Evolutionary conservation across 2,888 invertebrate species (phyloP).

Genomic region (Teleiodes luculella): DNA sequence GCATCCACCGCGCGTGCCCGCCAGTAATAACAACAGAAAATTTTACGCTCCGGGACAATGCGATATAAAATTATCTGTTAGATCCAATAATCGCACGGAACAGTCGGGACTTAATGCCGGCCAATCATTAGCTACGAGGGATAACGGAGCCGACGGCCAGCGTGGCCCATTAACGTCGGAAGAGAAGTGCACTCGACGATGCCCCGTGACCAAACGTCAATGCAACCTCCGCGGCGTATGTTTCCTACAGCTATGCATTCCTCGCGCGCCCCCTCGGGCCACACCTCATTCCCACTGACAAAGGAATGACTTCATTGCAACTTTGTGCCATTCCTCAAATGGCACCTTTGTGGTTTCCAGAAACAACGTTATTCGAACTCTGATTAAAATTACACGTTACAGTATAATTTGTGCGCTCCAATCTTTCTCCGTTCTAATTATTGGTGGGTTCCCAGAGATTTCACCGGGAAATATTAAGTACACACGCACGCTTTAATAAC

Average conservation of each 20-base stretch:
- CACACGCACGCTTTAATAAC: conserved; percentile 53
- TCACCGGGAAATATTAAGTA: conserved; percentile 52
- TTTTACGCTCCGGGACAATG: conserved; percentile 78
- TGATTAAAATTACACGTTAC: conserved; percentile 23
- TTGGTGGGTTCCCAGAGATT: conserved; percentile 50
- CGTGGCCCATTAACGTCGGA: conserved; percentile 53
- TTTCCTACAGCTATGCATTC: conserved; percentile 40
- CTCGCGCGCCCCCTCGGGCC: conserved; percentile 58
- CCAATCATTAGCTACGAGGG: conserved; percentile 79
- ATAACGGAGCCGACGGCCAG: conserved; percentile 74
- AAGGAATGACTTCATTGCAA: conserved; percentile 73
- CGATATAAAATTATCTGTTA: conserved; percentile 79
- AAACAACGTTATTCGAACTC: conserved; percentile 27
- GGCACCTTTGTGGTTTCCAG: conserved; percentile 48
- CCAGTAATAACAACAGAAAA: conserved; percentile 75
- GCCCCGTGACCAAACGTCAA: conserved; percentile 77
- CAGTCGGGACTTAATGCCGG: conserved; percentile 75
- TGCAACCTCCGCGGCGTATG: conserved; percentile 52
- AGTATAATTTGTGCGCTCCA: conserved; percentile 33
- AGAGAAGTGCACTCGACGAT: conserved; percentile 50
- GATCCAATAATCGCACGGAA: conserved; percentile 78
- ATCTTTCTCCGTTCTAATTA: conserved; percentile 55
- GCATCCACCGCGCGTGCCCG: conserved; percentile 43
- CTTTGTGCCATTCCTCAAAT: conserved; percentile 24
- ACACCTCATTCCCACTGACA: conserved; percentile 48